Conservation (phyloP, 1,140 invertebrate species). For the Pinna nobilis region DNA sequence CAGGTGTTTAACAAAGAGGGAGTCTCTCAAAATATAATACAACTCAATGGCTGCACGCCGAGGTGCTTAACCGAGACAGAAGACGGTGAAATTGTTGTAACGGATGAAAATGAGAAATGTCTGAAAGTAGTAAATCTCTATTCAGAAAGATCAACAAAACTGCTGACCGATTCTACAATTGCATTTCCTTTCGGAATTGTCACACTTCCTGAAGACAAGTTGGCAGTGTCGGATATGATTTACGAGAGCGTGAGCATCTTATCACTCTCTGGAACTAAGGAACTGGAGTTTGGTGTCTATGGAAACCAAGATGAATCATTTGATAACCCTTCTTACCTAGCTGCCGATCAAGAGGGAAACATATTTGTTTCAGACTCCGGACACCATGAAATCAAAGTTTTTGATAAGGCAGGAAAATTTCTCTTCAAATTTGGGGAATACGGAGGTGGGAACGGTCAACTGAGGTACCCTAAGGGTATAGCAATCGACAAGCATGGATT, state of each 20-base stretch:
- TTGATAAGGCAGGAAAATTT: slow-evolving; percentile 47
- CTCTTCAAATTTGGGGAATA: slow-evolving; percentile 48
- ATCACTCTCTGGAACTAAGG: slow-evolving; percentile 23
- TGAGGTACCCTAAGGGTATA: slow-evolving; percentile 97
- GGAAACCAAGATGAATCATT: slow-evolving; percentile 85
- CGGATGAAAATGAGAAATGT: slow-evolving; percentile 45
- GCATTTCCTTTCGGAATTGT: slow-evolving; percentile 50
- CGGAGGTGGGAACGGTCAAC: slow-evolving; percentile 76
- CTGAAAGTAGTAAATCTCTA: slow-evolving; percentile 32
- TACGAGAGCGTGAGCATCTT: slow-evolving; percentile 43
- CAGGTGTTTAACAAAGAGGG: slow-evolving; percentile 42
- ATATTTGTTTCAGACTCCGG: slow-evolving; percentile 78
- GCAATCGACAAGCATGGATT: slow-evolving; percentile 97
- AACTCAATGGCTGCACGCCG: slow-evolving; percentile 25
- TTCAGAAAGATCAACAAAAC: slow-evolving; percentile 5
- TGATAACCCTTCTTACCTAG: slow-evolving; percentile 62
- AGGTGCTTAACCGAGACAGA: slow-evolving; percentile 28
- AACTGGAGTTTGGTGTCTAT: slow-evolving; percentile 86
- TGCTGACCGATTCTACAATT: neutral
- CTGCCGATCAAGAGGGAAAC: slow-evolving; percentile 72
- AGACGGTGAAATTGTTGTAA: slow-evolving; percentile 31
- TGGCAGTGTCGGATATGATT: slow-evolving; percentile 49
- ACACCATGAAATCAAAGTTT: slow-evolving; percentile 78
- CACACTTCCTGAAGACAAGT: slow-evolving; percentile 18
- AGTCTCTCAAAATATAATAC: slow-evolving; percentile 17